Evolutionary conservation across 1,140 invertebrate genomes (phyloP).

Genomic region (Dysdera silvatica): DNA sequence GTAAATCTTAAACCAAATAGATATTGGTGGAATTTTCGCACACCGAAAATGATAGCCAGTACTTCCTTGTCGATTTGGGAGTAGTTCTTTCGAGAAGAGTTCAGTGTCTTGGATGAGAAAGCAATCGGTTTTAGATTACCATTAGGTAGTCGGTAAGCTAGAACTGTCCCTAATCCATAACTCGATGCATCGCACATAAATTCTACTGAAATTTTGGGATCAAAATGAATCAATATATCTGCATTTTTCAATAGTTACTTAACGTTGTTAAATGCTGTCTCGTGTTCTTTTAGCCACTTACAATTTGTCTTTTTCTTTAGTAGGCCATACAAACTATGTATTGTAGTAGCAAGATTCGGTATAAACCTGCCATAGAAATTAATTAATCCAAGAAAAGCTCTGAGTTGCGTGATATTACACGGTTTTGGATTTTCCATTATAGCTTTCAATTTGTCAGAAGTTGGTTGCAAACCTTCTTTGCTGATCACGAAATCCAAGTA

Average conservation of each 20-base stretch:
- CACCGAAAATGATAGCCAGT: slow-evolving; percentile 47
- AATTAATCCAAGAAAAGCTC: slow-evolving; percentile 18
- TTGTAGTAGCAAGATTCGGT: slow-evolving; percentile 33
- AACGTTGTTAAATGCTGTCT: slow-evolving; percentile 34
- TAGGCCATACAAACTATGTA: slow-evolving; percentile 34
- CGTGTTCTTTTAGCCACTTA: slow-evolving; percentile 32
- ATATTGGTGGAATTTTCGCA: slow-evolving; percentile 50
- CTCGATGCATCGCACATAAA: slow-evolving; percentile 44
- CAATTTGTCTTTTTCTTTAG: slow-evolving; percentile 31
- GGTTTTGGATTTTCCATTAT: slow-evolving; percentile 38
- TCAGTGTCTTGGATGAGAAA: slow-evolving; percentile 45
- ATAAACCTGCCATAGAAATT: slow-evolving; percentile 20
- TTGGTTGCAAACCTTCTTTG: slow-evolving; percentile 39
- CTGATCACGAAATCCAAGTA: slow-evolving; percentile 43
- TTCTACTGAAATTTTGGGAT: slow-evolving; percentile 47
- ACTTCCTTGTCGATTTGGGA: slow-evolving; percentile 51
- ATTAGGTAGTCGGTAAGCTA: slow-evolving; percentile 42
- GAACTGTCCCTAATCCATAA: slow-evolving; percentile 44
- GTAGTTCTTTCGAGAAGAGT: slow-evolving; percentile 46
- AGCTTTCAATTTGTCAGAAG: slow-evolving; percentile 41
- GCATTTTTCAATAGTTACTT: slow-evolving; percentile 27
- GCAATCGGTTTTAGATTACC: slow-evolving; percentile 44
- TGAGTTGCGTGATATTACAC: slow-evolving; percentile 36
- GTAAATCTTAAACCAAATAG: slow-evolving; percentile 46
- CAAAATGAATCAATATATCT: slow-evolving; percentile 39